Base-by-base conservation (phyloP, 2,888 invertebrate genomes). In the Diplolepis rosae region DNA sequence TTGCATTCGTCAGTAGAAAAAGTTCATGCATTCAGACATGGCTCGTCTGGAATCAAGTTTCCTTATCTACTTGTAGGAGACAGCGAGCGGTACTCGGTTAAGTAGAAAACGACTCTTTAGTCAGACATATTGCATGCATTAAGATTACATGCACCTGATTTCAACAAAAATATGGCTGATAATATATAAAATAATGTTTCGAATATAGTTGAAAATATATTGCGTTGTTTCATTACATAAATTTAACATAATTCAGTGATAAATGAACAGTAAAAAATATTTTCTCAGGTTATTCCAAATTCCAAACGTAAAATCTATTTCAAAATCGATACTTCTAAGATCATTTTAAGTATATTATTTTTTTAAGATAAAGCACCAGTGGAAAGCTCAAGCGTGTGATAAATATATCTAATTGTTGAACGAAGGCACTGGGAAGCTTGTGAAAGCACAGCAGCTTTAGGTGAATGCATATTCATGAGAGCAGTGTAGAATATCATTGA, bases 391-490 rank as follows among this genome's bases (percentile, higher is more conserved):
- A 18, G 32, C 32, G 32, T 56, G 56, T 35, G 32, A 56, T 56
- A 56, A 56, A 56, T 56, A 56, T 56, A 56, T 56, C 35, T 56
- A 32, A 56, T 56, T 56, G 56, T 56, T 56, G 56, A 56, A 56
- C 30, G 56, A 56, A 32, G 56, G 56, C 61, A 61, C 7, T 39
- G 39, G 24, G 39, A 61, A 35, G 61, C 61, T 61, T 61, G 24
- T 61, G 61, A 70, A 52, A 32, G 70, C 48, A 65, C 66, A 67
- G 54, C 66, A 9, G 66, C 71, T 68, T 69, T 65, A 52, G 56
- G 66, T 52, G 65, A 71, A 74, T 74, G 71, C 69, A 74, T 74
- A 74, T 74, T 71, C 65, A 74, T 74, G 69, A 68, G 66, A 39
- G 61, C 24, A 39, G 61, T 35, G 13, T 61, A 22, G 61, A 61